These are phyloP conservation scores for Cyrtonyx montezumae DNA, from an alignment of 2,113 vertebrate genomes.

Conservation along the genomic window DNA sequence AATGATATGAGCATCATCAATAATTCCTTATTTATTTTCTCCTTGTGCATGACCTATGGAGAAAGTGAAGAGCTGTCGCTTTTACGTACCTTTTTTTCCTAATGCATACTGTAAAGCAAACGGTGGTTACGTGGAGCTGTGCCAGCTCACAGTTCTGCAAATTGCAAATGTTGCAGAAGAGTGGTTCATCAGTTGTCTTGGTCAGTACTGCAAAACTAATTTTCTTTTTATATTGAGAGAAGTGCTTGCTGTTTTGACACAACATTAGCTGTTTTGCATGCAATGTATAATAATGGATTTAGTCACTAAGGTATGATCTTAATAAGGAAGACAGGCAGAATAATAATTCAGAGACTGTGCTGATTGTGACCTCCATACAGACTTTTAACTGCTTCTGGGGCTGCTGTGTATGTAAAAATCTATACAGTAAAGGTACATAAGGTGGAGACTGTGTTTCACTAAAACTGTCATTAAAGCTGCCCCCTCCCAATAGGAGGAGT, in stretches of 20 bases:
- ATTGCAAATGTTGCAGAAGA: conserved; percentile 34
- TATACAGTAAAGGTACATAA: background rate
- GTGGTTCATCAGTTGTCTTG: conserved; percentile 23
- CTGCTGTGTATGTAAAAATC: background rate
- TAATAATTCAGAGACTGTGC: conserved; percentile 37
- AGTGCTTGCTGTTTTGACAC: background rate
- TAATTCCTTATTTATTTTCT: conserved; percentile 50
- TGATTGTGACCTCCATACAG: background rate
- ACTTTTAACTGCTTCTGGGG: background rate
- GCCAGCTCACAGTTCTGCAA: conserved; percentile 25
- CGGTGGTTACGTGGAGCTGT: background rate
- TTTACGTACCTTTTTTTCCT: background rate
- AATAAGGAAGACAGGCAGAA: conserved; percentile 41
- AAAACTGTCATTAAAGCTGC: background rate
- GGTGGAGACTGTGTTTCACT: background rate
- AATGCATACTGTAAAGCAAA: background rate
- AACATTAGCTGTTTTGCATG: conserved; percentile 35
- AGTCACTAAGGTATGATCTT: conserved; percentile 66
- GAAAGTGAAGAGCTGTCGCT: conserved; percentile 9
- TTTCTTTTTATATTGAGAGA: conserved; percentile 29
- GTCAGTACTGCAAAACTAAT: conserved; percentile 52
- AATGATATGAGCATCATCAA: background rate
- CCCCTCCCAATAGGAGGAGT: background rate
- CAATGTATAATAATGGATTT: conserved; percentile 30
- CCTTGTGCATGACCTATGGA: background rate